phyloP scores from a whole-genome alignment of 2,888 invertebrate genomes.

The Nasonovia ribisnigri region DNA sequence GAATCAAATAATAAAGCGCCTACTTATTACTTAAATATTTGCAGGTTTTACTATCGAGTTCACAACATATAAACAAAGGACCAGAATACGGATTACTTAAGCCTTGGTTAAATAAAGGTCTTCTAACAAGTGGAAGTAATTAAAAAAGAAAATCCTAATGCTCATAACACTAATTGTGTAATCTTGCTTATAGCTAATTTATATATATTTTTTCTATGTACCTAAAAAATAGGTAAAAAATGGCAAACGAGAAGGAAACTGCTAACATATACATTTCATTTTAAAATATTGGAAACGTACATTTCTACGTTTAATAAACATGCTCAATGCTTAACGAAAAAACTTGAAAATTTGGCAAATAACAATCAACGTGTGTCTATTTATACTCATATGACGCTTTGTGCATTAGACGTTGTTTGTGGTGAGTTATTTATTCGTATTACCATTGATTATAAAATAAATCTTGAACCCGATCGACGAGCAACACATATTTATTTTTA shows the following conservation, averaged over 20 bases:
- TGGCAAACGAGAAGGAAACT: slow-evolving; percentile 77
- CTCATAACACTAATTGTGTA: not conserved
- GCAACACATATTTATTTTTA: not conserved
- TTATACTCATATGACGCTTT: slow-evolving; percentile 64
- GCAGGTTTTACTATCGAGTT: slow-evolving; percentile 66
- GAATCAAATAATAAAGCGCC: not conserved
- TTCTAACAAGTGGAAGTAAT: slow-evolving; percentile 67
- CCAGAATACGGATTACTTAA: slow-evolving; percentile 64
- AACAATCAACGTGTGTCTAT: slow-evolving; percentile 50
- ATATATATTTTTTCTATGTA: not conserved
- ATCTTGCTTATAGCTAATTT: not conserved
- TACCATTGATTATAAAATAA: not conserved
- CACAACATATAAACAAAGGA: slow-evolving; percentile 67
- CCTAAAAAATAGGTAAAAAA: slow-evolving; percentile 70
- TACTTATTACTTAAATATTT: not conserved
- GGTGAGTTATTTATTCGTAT: slow-evolving; percentile 44
- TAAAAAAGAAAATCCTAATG: not conserved
- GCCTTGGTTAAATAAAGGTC: slow-evolving; percentile 67
- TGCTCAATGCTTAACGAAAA: slow-evolving; percentile 57
- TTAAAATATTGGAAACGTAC: slow-evolving; percentile 79
- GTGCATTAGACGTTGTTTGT: slow-evolving; percentile 65
- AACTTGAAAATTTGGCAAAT: slow-evolving; percentile 31
- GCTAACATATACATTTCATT: slow-evolving; percentile 79
- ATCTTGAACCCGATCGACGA: not conserved
- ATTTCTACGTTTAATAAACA: slow-evolving; percentile 76